These are phyloP conservation scores for Parthenolecanium corni DNA, from an alignment of 2,888 invertebrate species.

Conservation along the genomic window DNA sequence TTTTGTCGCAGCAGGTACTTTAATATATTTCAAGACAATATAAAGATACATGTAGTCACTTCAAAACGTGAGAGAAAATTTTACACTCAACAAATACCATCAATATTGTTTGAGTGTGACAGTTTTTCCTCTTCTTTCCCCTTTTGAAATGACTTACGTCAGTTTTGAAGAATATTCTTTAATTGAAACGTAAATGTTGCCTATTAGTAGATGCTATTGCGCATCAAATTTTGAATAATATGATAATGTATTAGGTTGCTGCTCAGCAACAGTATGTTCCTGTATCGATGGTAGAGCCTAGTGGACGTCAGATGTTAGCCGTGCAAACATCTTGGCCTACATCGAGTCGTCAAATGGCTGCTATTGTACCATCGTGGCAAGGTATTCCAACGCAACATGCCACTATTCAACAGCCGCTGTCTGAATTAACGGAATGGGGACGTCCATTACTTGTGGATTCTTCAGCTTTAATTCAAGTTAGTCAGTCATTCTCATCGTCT, in stretches of 20 bases:
- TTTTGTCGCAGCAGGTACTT: conserved; percentile 59
- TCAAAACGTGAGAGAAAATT: too few species aligned
- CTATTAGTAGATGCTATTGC: too few species aligned
- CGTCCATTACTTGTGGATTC: conserved; percentile 62
- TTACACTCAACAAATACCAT: too few species aligned
- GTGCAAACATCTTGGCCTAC: conserved; percentile 46
- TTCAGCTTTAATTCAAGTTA: conserved; percentile 56
- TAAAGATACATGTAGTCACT: background rate
- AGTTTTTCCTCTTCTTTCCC: too few species aligned
- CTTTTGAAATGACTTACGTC: background rate
- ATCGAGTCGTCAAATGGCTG: conserved; percentile 61
- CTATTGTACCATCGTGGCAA: conserved; percentile 70
- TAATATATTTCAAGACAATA: background rate
- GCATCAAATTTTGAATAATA: background rate
- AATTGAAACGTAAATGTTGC: too few species aligned
- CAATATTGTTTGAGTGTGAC: too few species aligned
- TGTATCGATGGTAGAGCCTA: conserved; percentile 83
- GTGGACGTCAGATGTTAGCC: conserved; percentile 61
- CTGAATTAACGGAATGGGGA: conserved; percentile 56
- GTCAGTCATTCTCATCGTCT: too few species aligned
- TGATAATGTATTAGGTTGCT: conserved; percentile 20
- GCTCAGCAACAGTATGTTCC: conserved; percentile 82
- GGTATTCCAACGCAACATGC: conserved; percentile 54
- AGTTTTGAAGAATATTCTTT: background rate
- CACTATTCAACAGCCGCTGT: conserved; percentile 50